Evolutionary conservation across 2,888 invertebrate species (phyloP).

Genomic region (Dynastes tityus): DNA sequence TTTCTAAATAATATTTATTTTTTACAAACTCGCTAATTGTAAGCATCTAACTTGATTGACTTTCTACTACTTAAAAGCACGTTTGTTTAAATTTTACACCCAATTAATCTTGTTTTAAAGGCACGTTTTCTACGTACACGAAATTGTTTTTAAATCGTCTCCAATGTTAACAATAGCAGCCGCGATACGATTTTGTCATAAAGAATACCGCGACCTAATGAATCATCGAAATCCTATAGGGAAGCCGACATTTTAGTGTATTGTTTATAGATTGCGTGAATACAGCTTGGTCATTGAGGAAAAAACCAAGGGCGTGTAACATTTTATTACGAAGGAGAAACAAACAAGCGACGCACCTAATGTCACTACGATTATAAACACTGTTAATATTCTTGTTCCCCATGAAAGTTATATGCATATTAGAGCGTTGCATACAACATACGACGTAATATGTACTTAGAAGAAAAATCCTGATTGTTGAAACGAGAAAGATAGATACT

Average conservation of each 20-base stretch:
- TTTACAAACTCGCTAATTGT: too few species aligned
- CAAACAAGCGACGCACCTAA: constrained; percentile 29
- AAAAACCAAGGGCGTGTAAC: constrained; percentile 29
- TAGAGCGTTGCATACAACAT: too few species aligned
- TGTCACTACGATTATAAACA: constrained; percentile 31
- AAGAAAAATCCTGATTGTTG: not conserved
- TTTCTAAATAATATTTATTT: too few species aligned
- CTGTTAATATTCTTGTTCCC: constrained; percentile 41
- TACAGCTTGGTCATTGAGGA: not conserved
- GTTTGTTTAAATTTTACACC: too few species aligned
- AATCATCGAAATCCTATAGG: not conserved
- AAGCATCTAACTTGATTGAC: too few species aligned
- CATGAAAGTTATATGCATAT: not conserved
- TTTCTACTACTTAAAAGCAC: too few species aligned
- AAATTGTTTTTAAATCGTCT: too few species aligned
- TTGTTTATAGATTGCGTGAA: constrained; percentile 1
- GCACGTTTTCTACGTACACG: too few species aligned
- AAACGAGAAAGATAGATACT: constrained; percentile 6
- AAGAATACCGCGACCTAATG: not conserved
- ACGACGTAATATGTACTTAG: too few species aligned
- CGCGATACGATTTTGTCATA: not conserved
- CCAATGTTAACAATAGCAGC: not conserved
- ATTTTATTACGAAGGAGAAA: constrained; percentile 13
- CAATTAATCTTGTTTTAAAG: too few species aligned
- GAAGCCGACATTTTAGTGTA: constrained; percentile 31